Evolutionary conservation across 2,797 vertebrate genomes (phyloP).

Genomic region (Phoeniculus purpureus): DNA sequence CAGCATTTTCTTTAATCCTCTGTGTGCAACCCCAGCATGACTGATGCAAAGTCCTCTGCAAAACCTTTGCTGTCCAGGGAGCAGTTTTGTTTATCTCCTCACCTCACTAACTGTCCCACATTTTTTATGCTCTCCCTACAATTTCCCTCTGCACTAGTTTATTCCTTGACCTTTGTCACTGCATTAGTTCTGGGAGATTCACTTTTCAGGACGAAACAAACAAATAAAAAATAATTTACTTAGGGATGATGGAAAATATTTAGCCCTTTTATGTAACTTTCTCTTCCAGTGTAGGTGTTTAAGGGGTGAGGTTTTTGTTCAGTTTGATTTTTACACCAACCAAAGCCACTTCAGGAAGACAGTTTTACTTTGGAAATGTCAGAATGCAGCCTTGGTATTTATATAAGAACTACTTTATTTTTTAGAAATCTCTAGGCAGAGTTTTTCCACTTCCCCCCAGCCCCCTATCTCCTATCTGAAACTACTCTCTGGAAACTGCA

Average conservation of each 20-base stretch:
- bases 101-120: not conserved
- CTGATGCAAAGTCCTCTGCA: not conserved
- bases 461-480: not conserved
- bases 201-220: conserved; percentile 18
- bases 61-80: not conserved
- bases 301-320: not conserved
- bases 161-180: not conserved
- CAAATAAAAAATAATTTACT: conserved; percentile 32
- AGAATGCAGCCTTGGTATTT: not conserved
- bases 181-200: not conserved
- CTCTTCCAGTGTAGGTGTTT: not conserved
- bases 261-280: not conserved
- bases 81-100: conserved; percentile 3
- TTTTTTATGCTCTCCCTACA: not conserved
- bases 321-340: not conserved
- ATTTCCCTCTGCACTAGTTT: not conserved
- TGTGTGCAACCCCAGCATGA: not conserved
- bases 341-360: not conserved
- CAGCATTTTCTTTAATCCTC: not conserved
- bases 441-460: not conserved
- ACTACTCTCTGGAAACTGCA: not conserved
- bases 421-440: not conserved
- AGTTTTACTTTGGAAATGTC: not conserved
- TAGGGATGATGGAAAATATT: not conserved
- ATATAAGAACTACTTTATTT: not conserved